Base-by-base conservation (phyloP, 2,113 vertebrate species). In the Sciurus niger region DNA sequence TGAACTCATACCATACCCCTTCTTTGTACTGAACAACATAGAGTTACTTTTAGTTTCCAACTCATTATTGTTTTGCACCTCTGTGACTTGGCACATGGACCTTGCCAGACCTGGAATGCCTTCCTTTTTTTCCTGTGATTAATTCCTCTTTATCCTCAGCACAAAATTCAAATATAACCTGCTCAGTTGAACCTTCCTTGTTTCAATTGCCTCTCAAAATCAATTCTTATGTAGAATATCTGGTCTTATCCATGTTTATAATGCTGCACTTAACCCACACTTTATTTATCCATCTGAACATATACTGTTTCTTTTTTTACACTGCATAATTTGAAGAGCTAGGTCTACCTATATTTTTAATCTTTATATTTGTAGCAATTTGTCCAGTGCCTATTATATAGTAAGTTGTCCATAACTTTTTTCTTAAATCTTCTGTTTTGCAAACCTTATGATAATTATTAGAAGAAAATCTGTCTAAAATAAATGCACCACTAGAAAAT, bases 391-490 rank as follows among this genome's bases (percentile, higher is more conserved):
- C 24, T 40, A 8, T 43, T 22, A 20, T 53, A 43, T 8, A 77
- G 67, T 65, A 90, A 43, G 20, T 37, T 60, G 28, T 40, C 37
- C 22, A 34, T 30, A 84, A 87, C 6, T 28, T 73, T 92, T 65
- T 83, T 6, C 63, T 92, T 79, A 89, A 85, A 48, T 84, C 8
- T 84, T 53, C 78, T 48, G 88, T 77, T 95, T 82, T 67, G 12
- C 24, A 91, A 95, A 46, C 17, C 28, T 82, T 89, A 43, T 51
- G 40, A 67, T 53, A 51, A 73, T 25, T 30, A 22, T 37, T 40
- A 53, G 28, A 93, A 28, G 20, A 77, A 94, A 67, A 53, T 30
- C 55, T 60, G 17, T 88, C 67, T 85, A 67, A 95, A 95, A 72
- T 84, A 65, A 90, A 80, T 46, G 12, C 11, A 82, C 24, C 60